phyloP scores from a whole-genome alignment of 2,888 invertebrate species.

The Stegophylla sp. region DNA sequence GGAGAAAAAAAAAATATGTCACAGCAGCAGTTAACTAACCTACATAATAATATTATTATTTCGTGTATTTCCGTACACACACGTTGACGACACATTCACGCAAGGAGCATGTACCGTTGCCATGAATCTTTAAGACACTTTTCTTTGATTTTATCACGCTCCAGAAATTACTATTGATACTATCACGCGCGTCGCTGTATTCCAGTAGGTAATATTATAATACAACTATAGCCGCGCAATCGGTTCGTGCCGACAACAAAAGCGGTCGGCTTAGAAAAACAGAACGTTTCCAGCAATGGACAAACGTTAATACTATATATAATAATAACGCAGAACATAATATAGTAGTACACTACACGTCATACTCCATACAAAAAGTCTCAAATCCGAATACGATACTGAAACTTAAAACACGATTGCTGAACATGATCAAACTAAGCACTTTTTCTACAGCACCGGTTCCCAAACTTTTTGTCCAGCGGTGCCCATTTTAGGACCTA shows the following conservation, averaged over 20 bases:
- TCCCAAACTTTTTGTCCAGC: no score
- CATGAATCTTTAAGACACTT: background rate
- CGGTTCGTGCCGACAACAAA: background rate
- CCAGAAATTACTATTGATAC: background rate
- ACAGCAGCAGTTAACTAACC: background rate
- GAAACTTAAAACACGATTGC: no score
- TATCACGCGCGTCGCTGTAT: no score
- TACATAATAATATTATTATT: background rate
- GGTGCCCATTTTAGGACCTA: no score
- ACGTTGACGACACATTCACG: background rate
- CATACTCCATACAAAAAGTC: no score
- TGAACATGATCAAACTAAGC: no score
- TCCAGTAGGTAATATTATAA: no score
- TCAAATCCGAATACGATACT: no score
- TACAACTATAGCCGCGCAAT: background rate
- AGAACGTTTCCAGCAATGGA: background rate
- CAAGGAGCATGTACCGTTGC: background rate
- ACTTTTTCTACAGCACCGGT: no score
- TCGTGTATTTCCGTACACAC: background rate
- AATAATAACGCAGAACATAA: no score
- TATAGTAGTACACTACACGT: no score
- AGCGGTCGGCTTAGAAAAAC: background rate
- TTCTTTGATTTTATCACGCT: conserved; percentile 21
- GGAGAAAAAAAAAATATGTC: background rate
- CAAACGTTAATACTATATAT: no score